Percentiles rank a stretch among this genome's conserved stretches.
Conservation (phyloP, 2,797 vertebrate species). For the Intellagama lesueurii region DNA sequence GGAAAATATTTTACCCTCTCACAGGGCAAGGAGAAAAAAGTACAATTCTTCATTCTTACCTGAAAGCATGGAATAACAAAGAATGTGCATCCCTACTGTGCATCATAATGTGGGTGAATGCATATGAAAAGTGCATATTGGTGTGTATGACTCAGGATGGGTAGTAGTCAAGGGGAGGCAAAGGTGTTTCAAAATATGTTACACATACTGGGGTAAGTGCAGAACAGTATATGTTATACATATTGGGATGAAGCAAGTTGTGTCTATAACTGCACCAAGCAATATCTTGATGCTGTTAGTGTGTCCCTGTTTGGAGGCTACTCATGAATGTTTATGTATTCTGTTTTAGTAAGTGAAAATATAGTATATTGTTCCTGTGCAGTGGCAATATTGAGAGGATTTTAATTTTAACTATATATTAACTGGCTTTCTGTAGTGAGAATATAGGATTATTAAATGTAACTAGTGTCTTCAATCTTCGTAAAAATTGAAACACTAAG, state of each 20-base stretch:
- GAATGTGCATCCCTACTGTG: background rate
- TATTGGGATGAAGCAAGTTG: background rate
- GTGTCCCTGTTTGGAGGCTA: background rate
- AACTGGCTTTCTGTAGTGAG: slow-evolving; percentile 32
- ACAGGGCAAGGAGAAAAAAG: too few relatives aligned
- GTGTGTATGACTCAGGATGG: background rate
- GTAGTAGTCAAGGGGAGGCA: background rate
- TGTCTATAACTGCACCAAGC: background rate
- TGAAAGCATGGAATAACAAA: too few relatives aligned
- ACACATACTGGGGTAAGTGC: background rate
- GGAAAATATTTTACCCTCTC: background rate
- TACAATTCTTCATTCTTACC: too few relatives aligned
- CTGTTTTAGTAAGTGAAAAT: background rate
- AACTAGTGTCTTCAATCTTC: slow-evolving; percentile 32
- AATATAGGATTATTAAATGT: background rate
- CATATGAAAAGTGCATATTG: background rate
- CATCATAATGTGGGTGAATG: background rate
- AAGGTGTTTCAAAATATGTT: background rate
- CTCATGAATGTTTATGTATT: background rate
- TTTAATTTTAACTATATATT: slow-evolving; percentile 20
- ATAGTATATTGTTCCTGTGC: background rate
- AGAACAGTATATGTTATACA: background rate
- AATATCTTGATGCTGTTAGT: background rate
- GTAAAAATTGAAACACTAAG: slow-evolving; percentile 15
- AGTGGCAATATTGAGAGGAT: background rate